Evolutionary conservation across 2,797 vertebrate genomes (phyloP).

Genomic region (Xiphophorus birchmanni): DNA sequence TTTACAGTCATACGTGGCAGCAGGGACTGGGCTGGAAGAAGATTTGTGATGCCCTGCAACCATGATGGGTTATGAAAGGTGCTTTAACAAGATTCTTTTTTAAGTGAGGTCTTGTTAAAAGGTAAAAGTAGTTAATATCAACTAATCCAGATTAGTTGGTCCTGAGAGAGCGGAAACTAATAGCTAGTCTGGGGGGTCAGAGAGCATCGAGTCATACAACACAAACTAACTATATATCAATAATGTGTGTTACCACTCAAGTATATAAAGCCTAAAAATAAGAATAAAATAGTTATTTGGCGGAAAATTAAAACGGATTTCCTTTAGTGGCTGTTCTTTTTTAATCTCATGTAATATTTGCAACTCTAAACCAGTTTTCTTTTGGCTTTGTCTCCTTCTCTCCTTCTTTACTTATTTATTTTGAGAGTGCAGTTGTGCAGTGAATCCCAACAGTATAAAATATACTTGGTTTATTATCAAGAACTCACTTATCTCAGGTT

Average conservation of each 20-base stretch:
- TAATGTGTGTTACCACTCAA: neutral
- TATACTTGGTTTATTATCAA: neutral
- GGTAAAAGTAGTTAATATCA: neutral
- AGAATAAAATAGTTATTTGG: too few species aligned
- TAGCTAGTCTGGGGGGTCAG: neutral
- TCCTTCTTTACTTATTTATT: too few species aligned
- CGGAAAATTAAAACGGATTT: too few species aligned
- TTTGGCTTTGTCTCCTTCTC: too few species aligned
- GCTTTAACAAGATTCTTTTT: neutral
- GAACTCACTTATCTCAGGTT: neutral
- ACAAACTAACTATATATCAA: neutral
- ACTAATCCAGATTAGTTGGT: neutral
- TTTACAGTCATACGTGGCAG: constrained; percentile 42
- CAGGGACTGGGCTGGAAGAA: constrained; percentile 13
- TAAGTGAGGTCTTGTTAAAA: neutral
- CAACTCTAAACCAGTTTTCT: too few species aligned
- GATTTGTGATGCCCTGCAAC: constrained; percentile 15
- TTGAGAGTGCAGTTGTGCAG: too few species aligned
- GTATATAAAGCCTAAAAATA: neutral
- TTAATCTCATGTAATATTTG: too few species aligned
- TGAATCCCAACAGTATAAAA: neutral
- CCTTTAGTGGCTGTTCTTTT: too few species aligned
- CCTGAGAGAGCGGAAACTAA: neutral
- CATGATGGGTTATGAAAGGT: constrained; percentile 19
- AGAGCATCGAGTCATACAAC: neutral